These are phyloP conservation scores for Brachypteracias leptosomus DNA, from an alignment of 2,113 vertebrate genomes.

Conservation along the genomic window DNA sequence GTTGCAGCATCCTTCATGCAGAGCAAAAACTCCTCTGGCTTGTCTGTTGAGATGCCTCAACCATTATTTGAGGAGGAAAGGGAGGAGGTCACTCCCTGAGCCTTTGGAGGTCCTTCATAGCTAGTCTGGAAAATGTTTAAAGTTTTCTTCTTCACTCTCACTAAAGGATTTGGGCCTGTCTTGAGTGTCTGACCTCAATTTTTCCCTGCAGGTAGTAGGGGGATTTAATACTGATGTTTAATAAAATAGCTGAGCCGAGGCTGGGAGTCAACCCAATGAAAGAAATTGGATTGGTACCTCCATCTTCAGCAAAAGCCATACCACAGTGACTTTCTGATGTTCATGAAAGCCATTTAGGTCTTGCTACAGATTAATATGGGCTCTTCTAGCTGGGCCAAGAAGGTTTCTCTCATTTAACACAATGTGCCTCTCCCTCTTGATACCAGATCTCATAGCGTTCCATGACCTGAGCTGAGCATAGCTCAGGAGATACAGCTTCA, in stretches of 20 bases:
- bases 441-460: background rate
- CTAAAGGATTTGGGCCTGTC: background rate
- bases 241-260: background rate
- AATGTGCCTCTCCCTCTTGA: background rate
- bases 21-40: background rate
- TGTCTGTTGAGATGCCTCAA: background rate
- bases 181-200: background rate
- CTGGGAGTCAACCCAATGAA: rapidly evolving
- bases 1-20: background rate
- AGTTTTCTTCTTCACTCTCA: background rate
- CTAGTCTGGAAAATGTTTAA: background rate
- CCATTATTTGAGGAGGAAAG: background rate
- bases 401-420: background rate
- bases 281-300: background rate
- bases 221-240: background rate
- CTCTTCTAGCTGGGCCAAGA: background rate
- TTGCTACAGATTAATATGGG: background rate
- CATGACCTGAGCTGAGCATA: background rate
- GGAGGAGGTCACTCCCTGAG: background rate
- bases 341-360: background rate
- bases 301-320: background rate
- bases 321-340: background rate
- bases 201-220: background rate
- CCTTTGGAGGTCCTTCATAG: background rate
- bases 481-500: background rate